These are phyloP conservation scores for Catajapyx aquilonaris DNA, from an alignment of 1,140 invertebrate genomes.

Conservation along the genomic window DNA sequence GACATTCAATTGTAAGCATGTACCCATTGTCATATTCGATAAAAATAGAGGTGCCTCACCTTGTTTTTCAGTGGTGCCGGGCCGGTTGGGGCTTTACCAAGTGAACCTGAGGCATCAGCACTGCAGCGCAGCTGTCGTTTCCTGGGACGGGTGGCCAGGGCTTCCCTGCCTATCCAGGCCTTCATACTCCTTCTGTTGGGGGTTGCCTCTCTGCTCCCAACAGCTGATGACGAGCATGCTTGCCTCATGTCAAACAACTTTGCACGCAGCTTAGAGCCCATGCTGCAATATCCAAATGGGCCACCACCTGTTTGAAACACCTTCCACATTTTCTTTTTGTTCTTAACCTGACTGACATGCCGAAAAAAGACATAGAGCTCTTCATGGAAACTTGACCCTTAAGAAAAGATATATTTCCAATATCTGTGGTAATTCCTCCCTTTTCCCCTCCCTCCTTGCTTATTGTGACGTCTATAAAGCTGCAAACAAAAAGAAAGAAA, in stretches of 20 bases:
- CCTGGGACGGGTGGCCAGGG: conserved; percentile 63
- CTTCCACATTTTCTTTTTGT: not conserved
- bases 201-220: conserved; percentile 64
- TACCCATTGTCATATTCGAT: too few relatives aligned
- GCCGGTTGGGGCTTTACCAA: conserved; percentile 2
- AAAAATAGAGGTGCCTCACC: too few relatives aligned
- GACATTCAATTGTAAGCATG: too few relatives aligned
- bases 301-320: conserved; percentile 65
- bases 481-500: too few relatives aligned
- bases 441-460: too few relatives aligned
- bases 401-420: too few relatives aligned
- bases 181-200: conserved; percentile 71
- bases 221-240: conserved; percentile 61
- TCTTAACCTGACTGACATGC: too few relatives aligned
- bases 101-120: conserved; percentile 27
- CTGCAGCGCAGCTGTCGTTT: conserved; percentile 54
- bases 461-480: too few relatives aligned
- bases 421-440: too few relatives aligned
- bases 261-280: conserved; percentile 53
- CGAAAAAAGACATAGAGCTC: too few relatives aligned
- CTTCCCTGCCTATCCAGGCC: conserved; percentile 76
- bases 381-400: too few relatives aligned
- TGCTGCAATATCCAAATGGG: conserved; percentile 68
- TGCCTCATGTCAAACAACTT: conserved; percentile 66
- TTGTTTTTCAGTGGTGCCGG: conserved; percentile 22